Percentiles rank a stretch among this genome's conserved stretches.
phyloP scores from a whole-genome alignment of 2,888 invertebrate species.

The Archaeoteleia sp. region DNA sequence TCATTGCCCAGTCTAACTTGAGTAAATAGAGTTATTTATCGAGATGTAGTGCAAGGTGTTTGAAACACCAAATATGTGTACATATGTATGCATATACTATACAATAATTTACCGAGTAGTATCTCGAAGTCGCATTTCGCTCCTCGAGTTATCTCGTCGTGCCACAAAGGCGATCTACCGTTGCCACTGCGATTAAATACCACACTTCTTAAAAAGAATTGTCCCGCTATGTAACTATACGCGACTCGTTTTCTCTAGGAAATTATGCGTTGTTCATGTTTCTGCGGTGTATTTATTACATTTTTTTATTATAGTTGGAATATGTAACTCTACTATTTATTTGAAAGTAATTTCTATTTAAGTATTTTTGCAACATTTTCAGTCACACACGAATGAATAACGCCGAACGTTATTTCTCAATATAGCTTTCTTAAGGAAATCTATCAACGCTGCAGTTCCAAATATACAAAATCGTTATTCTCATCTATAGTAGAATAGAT shows the following conservation, averaged over 20 bases:
- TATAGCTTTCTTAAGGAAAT: too few species aligned
- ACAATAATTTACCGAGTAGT: constrained; percentile 39
- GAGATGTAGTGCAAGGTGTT: constrained; percentile 16
- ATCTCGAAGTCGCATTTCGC: constrained; percentile 12
- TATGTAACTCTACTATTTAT: constrained; percentile 1
- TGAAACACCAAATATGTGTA: neutral
- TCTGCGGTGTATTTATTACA: constrained; percentile 15
- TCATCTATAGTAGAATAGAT: too few species aligned
- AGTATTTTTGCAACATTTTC: constrained; percentile 8
- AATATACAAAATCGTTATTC: too few species aligned
- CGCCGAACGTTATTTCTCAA: constrained; percentile 1
- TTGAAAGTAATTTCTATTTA: constrained; percentile 19
- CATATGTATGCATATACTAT: constrained; percentile 10
- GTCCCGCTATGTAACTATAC: constrained; percentile 38
- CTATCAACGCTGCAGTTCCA: too few species aligned
- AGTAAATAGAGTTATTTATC: constrained; percentile 23
- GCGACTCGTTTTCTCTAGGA: constrained; percentile 38
- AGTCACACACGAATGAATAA: neutral
- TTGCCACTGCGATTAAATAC: constrained; percentile 48
- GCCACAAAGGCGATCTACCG: constrained; percentile 53
- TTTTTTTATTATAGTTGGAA: constrained; percentile 4
- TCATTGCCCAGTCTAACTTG: too few species aligned
- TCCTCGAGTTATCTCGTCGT: constrained; percentile 42
- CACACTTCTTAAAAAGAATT: constrained; percentile 34
- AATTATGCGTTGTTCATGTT: constrained; percentile 40